Base-by-base conservation (phyloP, 2,113 vertebrate genomes). In the Cricetomys ansorgei region DNA sequence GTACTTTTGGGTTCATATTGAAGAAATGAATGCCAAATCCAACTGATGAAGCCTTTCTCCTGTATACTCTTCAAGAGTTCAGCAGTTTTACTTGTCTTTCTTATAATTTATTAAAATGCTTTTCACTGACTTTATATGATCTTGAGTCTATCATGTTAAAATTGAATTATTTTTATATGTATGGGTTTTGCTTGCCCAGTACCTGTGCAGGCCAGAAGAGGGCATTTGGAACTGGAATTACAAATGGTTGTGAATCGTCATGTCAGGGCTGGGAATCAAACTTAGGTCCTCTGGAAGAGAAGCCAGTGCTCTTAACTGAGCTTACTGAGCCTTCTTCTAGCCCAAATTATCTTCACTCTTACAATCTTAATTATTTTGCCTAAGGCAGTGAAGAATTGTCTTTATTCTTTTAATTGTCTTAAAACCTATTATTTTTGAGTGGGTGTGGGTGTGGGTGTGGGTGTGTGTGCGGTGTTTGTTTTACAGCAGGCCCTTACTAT, bases 61-160 rank as follows among this genome's bases (percentile, higher is more conserved):
- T 76, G 1, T 79, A 55, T 76, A 62, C 70, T 79, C 48, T 67
- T 72, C 69, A 55, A 19, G 85, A 48, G 25, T 88, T 69, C 43
- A 43, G 11, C 48, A 73, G 16, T 87, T 79, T 37, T 55, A 45
- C 57, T 16, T 89, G 7, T 67, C 37, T 85, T n/a, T 80, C n/a
- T 50, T 94, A 50, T n/a, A 88, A 59, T 93, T 81, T 75, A 72
- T 69, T 76, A n/a, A n/a, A 40, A 95, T 64, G 48, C 15, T 11
- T 69, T 40, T 57, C 53, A 25, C 19, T 80, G 50, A 80, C 53
- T 80, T n/a, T 57, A 25, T 57, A 80, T 80, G 77, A 80, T 80
- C 50, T 57, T 80, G 77, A 57, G 50, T 55, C 31, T 57, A 3
- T 57, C 77, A 57, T 80, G 21, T 80, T 80, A 57, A 80, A 25